Percentiles rank a stretch among this genome's conserved stretches.
These are phyloP conservation scores for Gymnoscopelus braueri DNA, from an alignment of 2,797 vertebrate species.

Conservation along the genomic window DNA sequence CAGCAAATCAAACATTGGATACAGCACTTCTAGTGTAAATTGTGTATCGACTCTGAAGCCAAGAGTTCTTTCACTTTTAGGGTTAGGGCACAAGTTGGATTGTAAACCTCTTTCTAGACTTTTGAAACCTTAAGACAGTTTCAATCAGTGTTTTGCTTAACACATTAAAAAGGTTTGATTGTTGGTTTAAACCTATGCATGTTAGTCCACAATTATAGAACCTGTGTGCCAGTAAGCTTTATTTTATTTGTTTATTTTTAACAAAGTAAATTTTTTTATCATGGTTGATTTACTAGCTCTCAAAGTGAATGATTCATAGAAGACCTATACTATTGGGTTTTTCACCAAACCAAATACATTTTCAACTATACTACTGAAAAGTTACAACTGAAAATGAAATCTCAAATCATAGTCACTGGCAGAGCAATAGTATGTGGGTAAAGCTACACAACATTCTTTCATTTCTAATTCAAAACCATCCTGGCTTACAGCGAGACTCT, in stretches of 20 bases:
- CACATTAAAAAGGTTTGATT: not conserved
- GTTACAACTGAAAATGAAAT: conserved; percentile 3
- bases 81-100: not conserved
- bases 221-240: too few species aligned
- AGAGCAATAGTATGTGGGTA: conserved; percentile 15
- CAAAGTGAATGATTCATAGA: conserved; percentile 22
- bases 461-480: conserved; percentile 15
- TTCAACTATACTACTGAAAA: conserved; percentile 5
- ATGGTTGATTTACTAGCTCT: too few species aligned
- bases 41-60: not conserved
- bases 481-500: conserved; percentile 9
- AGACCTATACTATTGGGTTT: conserved; percentile 1
- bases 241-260: too few species aligned
- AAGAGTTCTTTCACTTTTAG: not conserved
- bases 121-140: not conserved
- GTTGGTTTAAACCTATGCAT: too few species aligned
- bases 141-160: not conserved
- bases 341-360: conserved; percentile 35
- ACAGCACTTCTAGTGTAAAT: conserved; percentile 17
- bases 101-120: not conserved
- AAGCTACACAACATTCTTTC: conserved; percentile 5
- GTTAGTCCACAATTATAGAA: too few species aligned
- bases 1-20: not conserved
- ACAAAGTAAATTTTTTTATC: too few species aligned
- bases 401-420: conserved; percentile 17